phyloP scores from a whole-genome alignment of 2,888 invertebrate species.

The Conomelus anceps region DNA sequence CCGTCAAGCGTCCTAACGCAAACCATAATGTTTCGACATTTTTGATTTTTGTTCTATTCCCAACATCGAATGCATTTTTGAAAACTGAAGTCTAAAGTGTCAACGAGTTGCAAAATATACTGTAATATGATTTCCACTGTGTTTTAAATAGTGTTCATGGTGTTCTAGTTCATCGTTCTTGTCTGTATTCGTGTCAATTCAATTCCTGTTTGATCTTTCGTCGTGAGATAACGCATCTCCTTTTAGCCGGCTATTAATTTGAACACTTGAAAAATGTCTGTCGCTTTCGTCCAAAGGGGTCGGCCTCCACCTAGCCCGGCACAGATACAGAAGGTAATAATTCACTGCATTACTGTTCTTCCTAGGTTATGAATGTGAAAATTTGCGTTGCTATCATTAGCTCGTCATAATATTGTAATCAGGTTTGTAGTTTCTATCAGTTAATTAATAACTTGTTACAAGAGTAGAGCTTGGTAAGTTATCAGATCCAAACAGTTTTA shows the following conservation, averaged over 20 bases:
- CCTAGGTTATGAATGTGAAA: not conserved
- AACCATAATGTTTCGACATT: too few species aligned
- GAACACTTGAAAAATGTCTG: constrained; percentile 52
- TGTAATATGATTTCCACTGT: not conserved
- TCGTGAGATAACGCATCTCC: not conserved
- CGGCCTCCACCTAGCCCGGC: constrained; percentile 71
- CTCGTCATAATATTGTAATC: too few species aligned
- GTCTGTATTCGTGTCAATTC: not conserved
- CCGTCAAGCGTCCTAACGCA: too few species aligned
- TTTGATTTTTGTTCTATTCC: not conserved
- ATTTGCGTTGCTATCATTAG: not conserved
- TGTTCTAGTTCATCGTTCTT: not conserved
- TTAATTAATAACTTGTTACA: too few species aligned
- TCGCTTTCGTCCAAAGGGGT: constrained; percentile 65
- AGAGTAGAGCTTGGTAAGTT: too few species aligned
- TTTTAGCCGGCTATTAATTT: not conserved
- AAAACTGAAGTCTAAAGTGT: not conserved
- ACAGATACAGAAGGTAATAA: constrained; percentile 71
- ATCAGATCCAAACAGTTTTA: too few species aligned
- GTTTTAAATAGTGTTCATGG: not conserved
- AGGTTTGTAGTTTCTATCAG: too few species aligned
- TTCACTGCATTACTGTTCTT: not conserved
- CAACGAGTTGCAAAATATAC: too few species aligned
- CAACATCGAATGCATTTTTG: not conserved
- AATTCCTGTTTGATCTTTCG: not conserved